Evolutionary conservation across 2,888 invertebrate species (phyloP).

Genomic region (Aphrophora alni): DNA sequence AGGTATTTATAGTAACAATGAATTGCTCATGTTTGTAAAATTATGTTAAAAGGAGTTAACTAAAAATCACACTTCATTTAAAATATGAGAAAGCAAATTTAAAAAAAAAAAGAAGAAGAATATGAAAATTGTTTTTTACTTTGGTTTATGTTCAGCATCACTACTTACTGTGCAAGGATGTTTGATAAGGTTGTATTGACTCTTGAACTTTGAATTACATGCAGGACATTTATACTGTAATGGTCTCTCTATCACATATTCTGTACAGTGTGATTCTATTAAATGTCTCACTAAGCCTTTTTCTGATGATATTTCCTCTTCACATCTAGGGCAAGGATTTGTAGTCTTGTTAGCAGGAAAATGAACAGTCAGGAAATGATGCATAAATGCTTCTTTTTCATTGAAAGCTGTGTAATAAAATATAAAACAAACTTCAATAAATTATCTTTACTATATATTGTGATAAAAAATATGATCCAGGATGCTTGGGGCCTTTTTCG

Average conservation of each 20-base stretch:
- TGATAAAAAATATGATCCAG: too few relatives aligned
- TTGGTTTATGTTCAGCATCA: too few relatives aligned
- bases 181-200: slow-evolving; percentile 17
- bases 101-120: too few relatives aligned
- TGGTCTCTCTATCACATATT: background rate
- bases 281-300: slow-evolving; percentile 10
- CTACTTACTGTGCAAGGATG: slow-evolving; percentile 4
- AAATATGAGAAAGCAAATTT: too few relatives aligned
- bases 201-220: slow-evolving; percentile 7
- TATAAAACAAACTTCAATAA: too few relatives aligned
- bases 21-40: too few relatives aligned
- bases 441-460: too few relatives aligned
- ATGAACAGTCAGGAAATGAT: background rate
- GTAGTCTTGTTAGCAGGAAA: background rate
- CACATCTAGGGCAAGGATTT: slow-evolving; percentile 15
- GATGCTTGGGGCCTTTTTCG: too few relatives aligned
- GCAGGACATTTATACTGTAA: background rate
- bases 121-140: too few relatives aligned
- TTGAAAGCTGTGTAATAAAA: background rate
- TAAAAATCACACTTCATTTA: too few relatives aligned
- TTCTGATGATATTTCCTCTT: background rate
- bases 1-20: too few relatives aligned
- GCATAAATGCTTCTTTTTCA: background rate
- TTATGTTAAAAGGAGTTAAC: too few relatives aligned
- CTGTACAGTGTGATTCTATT: background rate